Evolutionary conservation across 2,888 invertebrate genomes (phyloP), one percentile per base, ranked within the genome.

Genomic region (Balanococcus diminutus): DNA sequence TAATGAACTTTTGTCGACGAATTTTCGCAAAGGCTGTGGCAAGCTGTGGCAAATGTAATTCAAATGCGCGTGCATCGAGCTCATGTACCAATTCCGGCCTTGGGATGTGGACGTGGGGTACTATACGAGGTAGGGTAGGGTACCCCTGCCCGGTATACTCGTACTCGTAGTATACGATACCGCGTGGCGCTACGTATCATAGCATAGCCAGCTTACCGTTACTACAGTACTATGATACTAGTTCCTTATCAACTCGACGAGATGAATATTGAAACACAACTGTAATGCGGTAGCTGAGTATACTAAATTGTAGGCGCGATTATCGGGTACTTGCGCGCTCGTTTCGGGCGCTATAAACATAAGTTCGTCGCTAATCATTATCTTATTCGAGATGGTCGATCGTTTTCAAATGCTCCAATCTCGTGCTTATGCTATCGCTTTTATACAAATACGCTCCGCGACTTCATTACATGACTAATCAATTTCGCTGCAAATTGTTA

Each of bases 191-290:
- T n/a, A n/a, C n/a, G 32, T 28, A 36, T 36, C 72, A n/a, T n/a
- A 72, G n/a, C 51, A 4, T 56, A 22, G 11, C 22, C 46, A 46
- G 46, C 46, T 46, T 46, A n/a, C 14, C 11, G 46, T 3, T 51
- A 6, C 36, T 51, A 51, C 1, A 0, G 6, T 6, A 51, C 19
- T n/a, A 36, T 8, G 36, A 36, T 4, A 56, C 22, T 79, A 79
- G 75, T 79, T 79, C 75, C 75, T 79, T 79, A 79, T 79, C 28
- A 79, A 79, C 75, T 79, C 75, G 75, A 19, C 75, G 36, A 36
- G 75, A 79, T 79, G 36, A 79, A 79, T 36, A 79, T 79, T 79
- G 32, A 32, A 79, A 28, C 75, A 36, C 75, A n/a, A 36, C 31
- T 32, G 75, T 79, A 79, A 32, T 36, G 75, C 36, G 75, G 75